Evolutionary conservation across 1,140 invertebrate genomes (phyloP).

Genomic region (Helicoverpa zea): DNA sequence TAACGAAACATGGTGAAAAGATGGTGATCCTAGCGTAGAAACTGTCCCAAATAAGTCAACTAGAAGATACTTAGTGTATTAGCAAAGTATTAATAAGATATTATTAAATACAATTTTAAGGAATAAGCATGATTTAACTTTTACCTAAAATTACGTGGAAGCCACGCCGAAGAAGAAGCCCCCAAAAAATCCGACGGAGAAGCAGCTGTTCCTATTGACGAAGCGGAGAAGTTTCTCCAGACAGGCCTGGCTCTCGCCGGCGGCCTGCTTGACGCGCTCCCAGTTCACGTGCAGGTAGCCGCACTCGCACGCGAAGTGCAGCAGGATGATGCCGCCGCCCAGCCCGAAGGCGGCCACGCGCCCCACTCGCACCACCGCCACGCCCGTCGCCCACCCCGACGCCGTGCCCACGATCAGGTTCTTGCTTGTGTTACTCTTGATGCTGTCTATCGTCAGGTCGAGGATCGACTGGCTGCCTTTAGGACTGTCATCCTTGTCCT

Average conservation of each 20-base stretch:
- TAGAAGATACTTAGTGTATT: constrained; percentile 5
- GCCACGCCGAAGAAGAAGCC: constrained; percentile 94
- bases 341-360: constrained; percentile 95
- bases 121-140: constrained; percentile 9
- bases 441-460: constrained; percentile 62
- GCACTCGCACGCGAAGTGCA: constrained; percentile 95
- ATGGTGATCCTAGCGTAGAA: too few relatives aligned
- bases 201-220: constrained; percentile 90
- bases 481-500: constrained; percentile 54
- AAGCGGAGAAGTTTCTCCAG: constrained; percentile 90
- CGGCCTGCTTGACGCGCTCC: constrained; percentile 92
- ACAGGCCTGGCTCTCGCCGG: constrained; percentile 91
- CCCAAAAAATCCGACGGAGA: constrained; percentile 93
- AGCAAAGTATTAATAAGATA: neutral
- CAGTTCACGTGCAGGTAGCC: constrained; percentile 96
- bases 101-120: neutral
- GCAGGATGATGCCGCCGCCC: constrained; percentile 94
- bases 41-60: neutral
- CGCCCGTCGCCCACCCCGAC: constrained; percentile 70
- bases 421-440: constrained; percentile 64
- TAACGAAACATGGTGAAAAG: too few relatives aligned
- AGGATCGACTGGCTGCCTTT: constrained; percentile 60
- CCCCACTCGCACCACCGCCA: constrained; percentile 91
- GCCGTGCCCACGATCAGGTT: constrained; percentile 68
- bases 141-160: constrained; percentile 84